These are phyloP conservation scores for Azorinus chamasolen DNA, from an alignment of 2,888 invertebrate species.

Conservation along the genomic window DNA sequence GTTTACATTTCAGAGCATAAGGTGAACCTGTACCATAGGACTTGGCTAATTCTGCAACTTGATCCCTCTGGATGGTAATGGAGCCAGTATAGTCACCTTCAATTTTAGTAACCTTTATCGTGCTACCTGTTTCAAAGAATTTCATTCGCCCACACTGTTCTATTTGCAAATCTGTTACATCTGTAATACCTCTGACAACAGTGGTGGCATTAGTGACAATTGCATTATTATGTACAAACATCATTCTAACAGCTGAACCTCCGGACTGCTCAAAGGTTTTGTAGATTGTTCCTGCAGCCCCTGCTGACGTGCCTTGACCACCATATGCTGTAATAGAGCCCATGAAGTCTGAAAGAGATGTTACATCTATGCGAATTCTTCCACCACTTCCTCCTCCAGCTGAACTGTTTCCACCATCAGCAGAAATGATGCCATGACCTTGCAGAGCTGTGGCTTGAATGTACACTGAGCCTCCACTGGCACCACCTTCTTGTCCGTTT, in stretches of 20 bases:
- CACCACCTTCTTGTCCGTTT: constrained; percentile 55
- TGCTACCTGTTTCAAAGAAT: constrained; percentile 8
- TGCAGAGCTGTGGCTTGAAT: constrained; percentile 57
- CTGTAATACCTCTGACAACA: constrained; percentile 23
- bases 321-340: constrained; percentile 63
- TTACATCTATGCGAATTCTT: constrained; percentile 51
- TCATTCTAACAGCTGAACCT: constrained; percentile 37
- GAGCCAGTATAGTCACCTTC: constrained; percentile 71
- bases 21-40: constrained; percentile 71
- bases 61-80: constrained; percentile 54
- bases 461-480: constrained; percentile 46
- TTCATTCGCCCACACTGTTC: constrained; percentile 48
- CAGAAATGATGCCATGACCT: constrained; percentile 71
- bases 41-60: constrained; percentile 68
- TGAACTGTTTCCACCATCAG: constrained; percentile 68
- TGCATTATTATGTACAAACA: constrained; percentile 64
- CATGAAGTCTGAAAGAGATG: constrained; percentile 57
- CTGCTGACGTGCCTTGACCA: constrained; percentile 58
- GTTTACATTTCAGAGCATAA: constrained; percentile 67
- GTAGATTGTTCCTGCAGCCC: constrained; percentile 76
- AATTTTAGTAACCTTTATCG: constrained; percentile 47
- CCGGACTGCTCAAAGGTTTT: constrained; percentile 62
- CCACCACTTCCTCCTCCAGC: constrained; percentile 70
- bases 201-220: constrained; percentile 45
- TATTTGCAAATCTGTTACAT: constrained; percentile 52